These are phyloP conservation scores for Okapia johnstoni DNA, from an alignment of 2,113 vertebrate genomes.

Conservation along the genomic window DNA sequence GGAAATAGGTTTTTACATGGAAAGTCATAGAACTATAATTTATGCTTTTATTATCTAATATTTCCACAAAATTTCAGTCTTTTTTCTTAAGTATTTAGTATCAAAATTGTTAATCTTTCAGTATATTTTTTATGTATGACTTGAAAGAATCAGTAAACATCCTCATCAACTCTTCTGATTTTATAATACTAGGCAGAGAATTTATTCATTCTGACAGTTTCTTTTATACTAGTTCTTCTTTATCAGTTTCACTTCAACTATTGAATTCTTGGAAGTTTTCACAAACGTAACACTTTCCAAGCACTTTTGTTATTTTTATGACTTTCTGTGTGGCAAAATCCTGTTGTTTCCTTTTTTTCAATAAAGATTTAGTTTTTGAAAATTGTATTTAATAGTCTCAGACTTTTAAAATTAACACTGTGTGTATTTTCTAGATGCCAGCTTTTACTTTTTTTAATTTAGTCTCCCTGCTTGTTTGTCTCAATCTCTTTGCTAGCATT, in stretches of 20 bases:
- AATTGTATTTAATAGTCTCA: background rate
- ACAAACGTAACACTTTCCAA: background rate
- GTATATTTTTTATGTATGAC: background rate
- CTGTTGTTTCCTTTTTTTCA: background rate
- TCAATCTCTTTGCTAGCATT: background rate
- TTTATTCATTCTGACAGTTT: slow-evolving; percentile 22
- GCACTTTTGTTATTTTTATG: background rate
- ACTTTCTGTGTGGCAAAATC: background rate
- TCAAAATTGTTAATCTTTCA: background rate
- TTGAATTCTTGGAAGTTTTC: background rate
- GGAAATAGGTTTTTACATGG: background rate
- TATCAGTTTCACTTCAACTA: background rate
- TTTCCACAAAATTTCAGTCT: background rate
- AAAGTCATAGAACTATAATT: background rate
- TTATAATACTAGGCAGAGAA: background rate
- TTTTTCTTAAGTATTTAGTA: background rate
- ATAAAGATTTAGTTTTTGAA: background rate
- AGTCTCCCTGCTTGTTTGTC: background rate
- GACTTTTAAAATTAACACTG: background rate
- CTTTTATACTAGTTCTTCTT: background rate
- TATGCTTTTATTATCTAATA: slow-evolving; percentile 3
- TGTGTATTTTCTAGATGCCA: background rate
- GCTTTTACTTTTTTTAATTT: slow-evolving; percentile 28
- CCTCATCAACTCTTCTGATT: background rate
- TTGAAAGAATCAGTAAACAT: background rate